Evolutionary conservation across 2,113 vertebrate species (phyloP).

Genomic region (Hydropotes inermis): DNA sequence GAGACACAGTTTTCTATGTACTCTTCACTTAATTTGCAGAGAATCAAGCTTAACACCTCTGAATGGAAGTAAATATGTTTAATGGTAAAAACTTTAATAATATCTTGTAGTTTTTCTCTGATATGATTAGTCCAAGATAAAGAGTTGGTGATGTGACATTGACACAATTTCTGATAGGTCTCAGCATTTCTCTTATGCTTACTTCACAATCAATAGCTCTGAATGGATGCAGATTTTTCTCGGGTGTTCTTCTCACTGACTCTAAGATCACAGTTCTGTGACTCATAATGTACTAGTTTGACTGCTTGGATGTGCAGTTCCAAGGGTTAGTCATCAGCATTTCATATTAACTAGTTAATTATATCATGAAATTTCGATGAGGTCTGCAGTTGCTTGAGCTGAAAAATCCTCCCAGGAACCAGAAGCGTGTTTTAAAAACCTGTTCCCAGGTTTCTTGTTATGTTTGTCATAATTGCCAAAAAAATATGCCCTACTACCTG

Average conservation of each 20-base stretch:
- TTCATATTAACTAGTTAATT: slow-evolving; percentile 40
- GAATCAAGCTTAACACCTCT: background rate
- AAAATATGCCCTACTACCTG: background rate
- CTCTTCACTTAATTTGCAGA: background rate
- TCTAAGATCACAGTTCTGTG: background rate
- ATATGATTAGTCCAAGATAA: background rate
- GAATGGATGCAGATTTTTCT: background rate
- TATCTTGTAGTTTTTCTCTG: background rate
- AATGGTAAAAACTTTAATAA: background rate
- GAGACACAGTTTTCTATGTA: background rate
- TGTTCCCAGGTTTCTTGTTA: slow-evolving; percentile 35
- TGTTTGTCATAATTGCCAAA: slow-evolving; percentile 19
- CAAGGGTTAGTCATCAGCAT: slow-evolving; percentile 56
- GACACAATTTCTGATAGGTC: background rate
- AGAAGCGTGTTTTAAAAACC: slow-evolving; percentile 48
- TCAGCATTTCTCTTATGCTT: background rate
- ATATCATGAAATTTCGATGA: slow-evolving; percentile 69
- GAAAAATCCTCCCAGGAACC: slow-evolving; percentile 33
- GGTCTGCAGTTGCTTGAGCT: slow-evolving; percentile 53
- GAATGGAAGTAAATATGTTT: background rate
- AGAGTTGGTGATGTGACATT: background rate
- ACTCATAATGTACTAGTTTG: slow-evolving; percentile 50
- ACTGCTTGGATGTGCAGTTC: slow-evolving; percentile 52
- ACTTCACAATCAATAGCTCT: background rate
- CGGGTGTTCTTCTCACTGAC: slow-evolving; percentile 14